These are phyloP conservation scores for Lepidochrysops patricia DNA, from an alignment of 2,888 invertebrate species.

Conservation along the genomic window DNA sequence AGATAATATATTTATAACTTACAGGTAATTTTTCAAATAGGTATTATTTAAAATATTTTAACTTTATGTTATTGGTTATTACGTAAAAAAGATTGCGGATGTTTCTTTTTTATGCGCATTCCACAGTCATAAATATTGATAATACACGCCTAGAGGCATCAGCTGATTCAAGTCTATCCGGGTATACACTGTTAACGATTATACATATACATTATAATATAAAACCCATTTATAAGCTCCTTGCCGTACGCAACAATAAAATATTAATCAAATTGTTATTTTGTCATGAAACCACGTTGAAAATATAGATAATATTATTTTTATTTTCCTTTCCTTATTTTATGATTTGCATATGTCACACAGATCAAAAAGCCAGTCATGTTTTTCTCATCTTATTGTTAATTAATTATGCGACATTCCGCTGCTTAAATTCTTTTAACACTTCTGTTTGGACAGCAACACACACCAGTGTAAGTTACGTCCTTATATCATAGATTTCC, in stretches of 20 bases:
- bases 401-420: neutral
- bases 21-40: too few species aligned
- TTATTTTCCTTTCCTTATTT: neutral
- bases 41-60: too few species aligned
- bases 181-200: constrained; percentile 36
- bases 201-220: constrained; percentile 4
- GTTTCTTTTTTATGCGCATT: constrained; percentile 51
- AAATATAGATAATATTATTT: neutral
- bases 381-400: neutral
- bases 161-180: constrained; percentile 39
- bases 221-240: neutral
- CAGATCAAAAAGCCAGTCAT: neutral
- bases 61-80: constrained; percentile 14
- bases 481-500: too few species aligned
- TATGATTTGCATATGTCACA: neutral
- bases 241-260: neutral
- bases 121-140: constrained; percentile 41
- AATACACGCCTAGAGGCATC: constrained; percentile 31
- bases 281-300: neutral
- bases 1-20: too few species aligned
- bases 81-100: constrained; percentile 42
- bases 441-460: too few species aligned
- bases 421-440: neutral
- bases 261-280: neutral
- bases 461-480: too few species aligned